phyloP scores from a whole-genome alignment of 2,888 invertebrate genomes.

The Dasypolia templi region DNA sequence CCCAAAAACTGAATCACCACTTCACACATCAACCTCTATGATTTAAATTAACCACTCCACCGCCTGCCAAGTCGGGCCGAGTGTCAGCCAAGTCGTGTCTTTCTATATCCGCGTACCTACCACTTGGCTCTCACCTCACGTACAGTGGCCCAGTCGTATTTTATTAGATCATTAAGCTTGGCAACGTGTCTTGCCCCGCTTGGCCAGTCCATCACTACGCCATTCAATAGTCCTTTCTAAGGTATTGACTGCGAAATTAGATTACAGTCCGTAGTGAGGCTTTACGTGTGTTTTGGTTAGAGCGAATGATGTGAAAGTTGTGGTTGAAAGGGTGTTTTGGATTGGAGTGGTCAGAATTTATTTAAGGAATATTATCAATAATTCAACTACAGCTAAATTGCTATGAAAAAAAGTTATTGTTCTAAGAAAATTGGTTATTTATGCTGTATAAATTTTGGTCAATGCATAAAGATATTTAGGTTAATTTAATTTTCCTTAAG shows the following conservation, averaged over 20 bases:
- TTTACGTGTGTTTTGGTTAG: conserved; percentile 48
- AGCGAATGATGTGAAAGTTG: conserved; percentile 22
- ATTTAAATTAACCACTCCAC: conserved; percentile 55
- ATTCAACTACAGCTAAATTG: too few relatives aligned
- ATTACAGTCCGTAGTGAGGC: conserved; percentile 51
- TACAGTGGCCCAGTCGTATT: conserved; percentile 76
- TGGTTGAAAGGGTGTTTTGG: conserved; percentile 8
- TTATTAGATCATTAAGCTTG: conserved; percentile 83
- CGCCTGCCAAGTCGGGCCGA: conserved; percentile 30
- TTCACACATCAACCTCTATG: conserved; percentile 19
- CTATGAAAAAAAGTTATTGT: neutral
- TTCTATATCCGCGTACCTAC: conserved; percentile 47
- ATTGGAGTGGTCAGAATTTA: neutral
- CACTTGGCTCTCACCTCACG: conserved; percentile 73
- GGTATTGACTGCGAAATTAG: conserved; percentile 63
- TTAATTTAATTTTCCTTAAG: neutral
- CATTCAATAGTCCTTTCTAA: conserved; percentile 68
- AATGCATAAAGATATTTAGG: too few relatives aligned
- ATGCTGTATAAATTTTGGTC: neutral
- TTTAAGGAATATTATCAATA: neutral
- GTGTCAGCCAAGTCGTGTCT: conserved; percentile 46
- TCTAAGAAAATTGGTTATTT: neutral
- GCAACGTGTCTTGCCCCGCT: conserved; percentile 72
- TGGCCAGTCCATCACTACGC: conserved; percentile 76
- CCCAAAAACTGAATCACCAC: conserved; percentile 17